Conservation (phyloP, 2,888 invertebrate species). For the Leucophenga montana region DNA sequence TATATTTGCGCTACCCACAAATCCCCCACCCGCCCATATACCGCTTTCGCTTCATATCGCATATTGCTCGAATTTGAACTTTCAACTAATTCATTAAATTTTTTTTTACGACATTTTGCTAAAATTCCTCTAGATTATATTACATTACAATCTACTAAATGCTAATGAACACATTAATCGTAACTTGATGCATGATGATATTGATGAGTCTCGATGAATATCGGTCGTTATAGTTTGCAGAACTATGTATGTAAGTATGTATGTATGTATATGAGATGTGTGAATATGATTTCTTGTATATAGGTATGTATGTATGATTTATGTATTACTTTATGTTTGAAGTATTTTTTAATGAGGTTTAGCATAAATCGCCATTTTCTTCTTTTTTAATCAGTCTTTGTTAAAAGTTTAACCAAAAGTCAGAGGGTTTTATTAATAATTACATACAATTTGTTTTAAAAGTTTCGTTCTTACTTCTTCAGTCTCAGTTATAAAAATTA, state of each 20-base stretch:
- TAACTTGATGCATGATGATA: conserved; percentile 36
- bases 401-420: conserved; percentile 67
- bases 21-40: conserved; percentile 38
- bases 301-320: conserved; percentile 38
- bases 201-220: conserved; percentile 36
- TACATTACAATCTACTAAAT: conserved; percentile 59
- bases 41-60: conserved; percentile 38
- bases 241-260: conserved; percentile 28
- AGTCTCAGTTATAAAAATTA: conserved; percentile 63
- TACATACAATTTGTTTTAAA: conserved; percentile 35
- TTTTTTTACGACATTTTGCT: conserved; percentile 20
- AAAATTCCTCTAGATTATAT: conserved; percentile 33
- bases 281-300: conserved; percentile 15
- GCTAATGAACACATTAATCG: conserved; percentile 69
- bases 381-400: conserved; percentile 61
- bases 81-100: conserved; percentile 39
- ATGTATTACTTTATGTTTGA: not conserved
- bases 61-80: too few species aligned
- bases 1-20: not conserved
- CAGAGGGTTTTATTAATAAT: conserved; percentile 59
- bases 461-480: conserved; percentile 58
- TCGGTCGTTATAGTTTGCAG: conserved; percentile 27
- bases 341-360: not conserved
- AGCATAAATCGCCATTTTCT: not conserved
- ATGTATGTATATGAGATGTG: conserved; percentile 37